A percentile compares a stretch with the other conserved stretches of the same genome.
Conservation (phyloP, 2,113 vertebrate genomes). For the Rhadina sibilatrix region DNA sequence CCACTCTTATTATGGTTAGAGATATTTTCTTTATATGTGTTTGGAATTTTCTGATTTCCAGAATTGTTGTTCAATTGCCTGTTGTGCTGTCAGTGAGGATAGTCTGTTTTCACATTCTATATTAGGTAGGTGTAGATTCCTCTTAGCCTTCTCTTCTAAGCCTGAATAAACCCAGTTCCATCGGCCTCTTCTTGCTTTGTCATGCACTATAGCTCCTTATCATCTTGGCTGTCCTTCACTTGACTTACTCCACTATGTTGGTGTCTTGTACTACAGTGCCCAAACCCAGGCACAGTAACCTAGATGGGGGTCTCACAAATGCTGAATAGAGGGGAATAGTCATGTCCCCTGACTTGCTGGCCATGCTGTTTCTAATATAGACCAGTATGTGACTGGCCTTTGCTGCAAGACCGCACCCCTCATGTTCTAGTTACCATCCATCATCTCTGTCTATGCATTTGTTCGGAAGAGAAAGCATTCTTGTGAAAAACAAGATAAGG, state of each 20-base stretch:
- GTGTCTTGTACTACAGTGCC: background rate
- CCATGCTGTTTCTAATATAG: background rate
- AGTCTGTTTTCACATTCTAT: background rate
- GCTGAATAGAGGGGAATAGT: background rate
- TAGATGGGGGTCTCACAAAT: background rate
- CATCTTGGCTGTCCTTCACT: background rate
- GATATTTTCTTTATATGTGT: background rate
- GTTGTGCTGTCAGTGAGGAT: background rate
- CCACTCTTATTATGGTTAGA: background rate
- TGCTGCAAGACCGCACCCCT: background rate
- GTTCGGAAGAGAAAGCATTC: background rate
- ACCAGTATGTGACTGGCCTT: background rate
- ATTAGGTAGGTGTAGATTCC: background rate
- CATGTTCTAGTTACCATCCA: background rate
- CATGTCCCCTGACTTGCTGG: background rate
- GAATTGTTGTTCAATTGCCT: background rate
- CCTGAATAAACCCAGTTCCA: background rate
- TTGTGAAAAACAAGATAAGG: background rate
- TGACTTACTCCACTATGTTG: rapidly evolving
- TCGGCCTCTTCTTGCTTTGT: background rate
- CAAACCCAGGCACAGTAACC: background rate
- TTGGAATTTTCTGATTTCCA: background rate
- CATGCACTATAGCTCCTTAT: background rate
- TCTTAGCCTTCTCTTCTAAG: background rate
- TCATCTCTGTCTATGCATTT: background rate